Conservation (phyloP, 2,113 vertebrate species). For the Bucco capensis region DNA sequence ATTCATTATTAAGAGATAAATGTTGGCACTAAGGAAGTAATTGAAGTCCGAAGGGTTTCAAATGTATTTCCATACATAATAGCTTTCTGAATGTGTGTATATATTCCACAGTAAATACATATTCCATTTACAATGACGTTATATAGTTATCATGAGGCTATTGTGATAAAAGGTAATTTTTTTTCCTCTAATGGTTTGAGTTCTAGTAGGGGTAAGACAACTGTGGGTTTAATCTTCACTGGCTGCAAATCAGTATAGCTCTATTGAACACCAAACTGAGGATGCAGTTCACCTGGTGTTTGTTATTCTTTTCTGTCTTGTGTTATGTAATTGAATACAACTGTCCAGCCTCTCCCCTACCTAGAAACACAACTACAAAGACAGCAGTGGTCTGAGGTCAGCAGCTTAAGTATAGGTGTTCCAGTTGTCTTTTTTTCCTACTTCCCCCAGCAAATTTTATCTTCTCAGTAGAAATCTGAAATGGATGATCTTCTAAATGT, state of each 20-base stretch:
- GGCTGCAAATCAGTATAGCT: background rate
- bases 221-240: background rate
- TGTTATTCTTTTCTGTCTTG: background rate
- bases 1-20: background rate
- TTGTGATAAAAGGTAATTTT: background rate
- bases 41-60: background rate
- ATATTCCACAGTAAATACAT: background rate
- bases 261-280: background rate
- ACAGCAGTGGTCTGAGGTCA: background rate
- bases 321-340: background rate
- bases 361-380: background rate
- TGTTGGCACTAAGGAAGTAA: background rate
- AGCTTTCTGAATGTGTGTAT: background rate
- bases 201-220: background rate
- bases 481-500: background rate
- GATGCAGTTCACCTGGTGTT: background rate
- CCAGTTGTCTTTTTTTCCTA: background rate
- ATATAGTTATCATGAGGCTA: background rate
- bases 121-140: background rate
- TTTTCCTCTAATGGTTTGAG: background rate
- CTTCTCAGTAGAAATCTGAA: background rate
- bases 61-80: background rate
- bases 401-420: background rate
- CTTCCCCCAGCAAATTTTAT: background rate
- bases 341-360: background rate